These are phyloP conservation scores for Dipodomys stephensi DNA, from an alignment of 2,113 vertebrate species.

Conservation along the genomic window DNA sequence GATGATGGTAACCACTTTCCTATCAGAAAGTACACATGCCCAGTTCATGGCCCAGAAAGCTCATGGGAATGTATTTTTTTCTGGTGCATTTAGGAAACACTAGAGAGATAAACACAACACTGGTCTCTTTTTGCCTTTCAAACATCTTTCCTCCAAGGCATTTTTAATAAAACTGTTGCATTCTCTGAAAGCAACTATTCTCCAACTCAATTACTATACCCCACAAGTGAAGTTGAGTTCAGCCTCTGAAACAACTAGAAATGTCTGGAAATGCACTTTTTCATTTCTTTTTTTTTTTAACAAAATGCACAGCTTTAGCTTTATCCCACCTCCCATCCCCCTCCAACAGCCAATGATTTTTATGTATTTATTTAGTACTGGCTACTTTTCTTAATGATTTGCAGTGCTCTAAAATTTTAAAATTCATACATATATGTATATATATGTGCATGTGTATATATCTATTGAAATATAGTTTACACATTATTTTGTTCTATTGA, in stretches of 20 bases:
- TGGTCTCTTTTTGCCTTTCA: slow-evolving; percentile 13
- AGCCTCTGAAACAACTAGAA: not conserved
- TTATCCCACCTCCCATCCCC: too few species aligned
- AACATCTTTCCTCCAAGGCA: not conserved
- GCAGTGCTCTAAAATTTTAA: not conserved
- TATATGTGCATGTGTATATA: not conserved
- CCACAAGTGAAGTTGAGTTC: not conserved
- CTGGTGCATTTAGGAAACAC: not conserved
- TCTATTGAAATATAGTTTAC: not conserved
- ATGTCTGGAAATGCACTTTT: not conserved
- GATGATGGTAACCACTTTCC: not conserved
- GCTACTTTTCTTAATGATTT: not conserved
- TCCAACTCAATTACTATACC: not conserved
- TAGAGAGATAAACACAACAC: not conserved
- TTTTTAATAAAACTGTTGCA: slow-evolving; percentile 33
- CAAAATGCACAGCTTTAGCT: not conserved
- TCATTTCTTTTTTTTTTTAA: not conserved
- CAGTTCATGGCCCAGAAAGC: not conserved
- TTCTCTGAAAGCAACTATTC: slow-evolving; percentile 42
- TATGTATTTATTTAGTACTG: not conserved
- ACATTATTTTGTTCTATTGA: not conserved
- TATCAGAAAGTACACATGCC: not conserved
- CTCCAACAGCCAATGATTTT: not conserved
- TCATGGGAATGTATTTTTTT: not conserved
- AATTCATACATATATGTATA: not conserved